A percentile compares a stretch with the other conserved stretches of the same genome.
phyloP scores from a whole-genome alignment of 2,113 vertebrate species.

The Synodontis membranacea region DNA sequence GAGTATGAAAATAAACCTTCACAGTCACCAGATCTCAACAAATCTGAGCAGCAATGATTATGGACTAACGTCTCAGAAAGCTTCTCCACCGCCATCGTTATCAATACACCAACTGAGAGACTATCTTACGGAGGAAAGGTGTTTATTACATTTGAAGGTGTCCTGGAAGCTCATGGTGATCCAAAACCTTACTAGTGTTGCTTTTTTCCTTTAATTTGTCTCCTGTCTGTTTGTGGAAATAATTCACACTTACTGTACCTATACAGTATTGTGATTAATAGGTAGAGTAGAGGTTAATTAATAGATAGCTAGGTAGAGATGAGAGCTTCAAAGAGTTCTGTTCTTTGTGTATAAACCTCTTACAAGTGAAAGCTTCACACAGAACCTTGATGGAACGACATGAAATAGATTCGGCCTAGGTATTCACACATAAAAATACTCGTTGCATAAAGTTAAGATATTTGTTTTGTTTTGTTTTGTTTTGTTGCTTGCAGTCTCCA shows the following conservation, averaged over 20 bases:
- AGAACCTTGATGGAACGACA: no score
- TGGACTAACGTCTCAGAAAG: neutral
- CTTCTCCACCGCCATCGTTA: neutral
- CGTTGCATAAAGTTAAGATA: no score
- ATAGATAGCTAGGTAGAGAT: neutral
- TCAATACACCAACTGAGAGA: neutral
- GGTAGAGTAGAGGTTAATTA: no score
- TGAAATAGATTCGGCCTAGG: neutral
- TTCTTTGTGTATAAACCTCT: neutral
- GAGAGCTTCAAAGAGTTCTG: neutral
- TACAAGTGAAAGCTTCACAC: neutral
- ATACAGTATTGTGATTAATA: neutral
- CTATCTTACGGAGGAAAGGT: neutral
- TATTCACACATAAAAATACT: neutral
- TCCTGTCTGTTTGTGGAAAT: neutral
- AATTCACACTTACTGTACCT: neutral
- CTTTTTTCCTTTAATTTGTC: slow-evolving; percentile 4
- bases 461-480: neutral
- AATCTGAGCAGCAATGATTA: no score
- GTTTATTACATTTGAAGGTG: neutral
- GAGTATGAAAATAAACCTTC: neutral
- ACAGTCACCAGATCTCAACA: neutral
- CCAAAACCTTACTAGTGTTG: neutral
- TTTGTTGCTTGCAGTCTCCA: neutral
- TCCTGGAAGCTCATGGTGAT: neutral